These are phyloP conservation scores for Thera britannica DNA, from an alignment of 2,888 invertebrate genomes.

Conservation along the genomic window DNA sequence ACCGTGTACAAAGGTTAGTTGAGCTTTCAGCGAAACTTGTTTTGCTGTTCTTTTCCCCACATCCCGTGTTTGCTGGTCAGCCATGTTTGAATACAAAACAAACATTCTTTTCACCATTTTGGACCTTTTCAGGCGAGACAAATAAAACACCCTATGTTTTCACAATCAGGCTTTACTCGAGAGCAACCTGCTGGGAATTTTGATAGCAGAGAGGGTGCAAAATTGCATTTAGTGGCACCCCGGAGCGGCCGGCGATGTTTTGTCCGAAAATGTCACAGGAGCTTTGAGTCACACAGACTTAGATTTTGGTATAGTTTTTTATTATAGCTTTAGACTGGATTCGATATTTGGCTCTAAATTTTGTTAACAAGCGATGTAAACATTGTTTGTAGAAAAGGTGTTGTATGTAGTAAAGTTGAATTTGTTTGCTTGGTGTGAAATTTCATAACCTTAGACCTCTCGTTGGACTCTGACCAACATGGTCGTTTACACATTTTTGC, in stretches of 20 bases:
- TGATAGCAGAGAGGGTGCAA: conserved; percentile 70
- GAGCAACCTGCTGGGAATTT: conserved; percentile 73
- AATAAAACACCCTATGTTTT: conserved; percentile 51
- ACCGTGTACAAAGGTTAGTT: not conserved
- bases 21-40: no score
- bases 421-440: no score
- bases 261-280: conserved; percentile 9
- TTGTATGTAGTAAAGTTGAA: no score
- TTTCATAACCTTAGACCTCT: no score
- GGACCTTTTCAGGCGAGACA: not conserved
- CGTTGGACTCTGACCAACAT: no score
- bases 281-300: conserved; percentile 2
- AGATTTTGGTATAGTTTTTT: not conserved
- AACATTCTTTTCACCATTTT: not conserved
- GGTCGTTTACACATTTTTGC: no score
- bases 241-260: conserved; percentile 11
- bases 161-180: conserved; percentile 52
- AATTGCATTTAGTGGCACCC: conserved; percentile 68
- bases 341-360: not conserved
- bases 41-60: not conserved
- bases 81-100: conserved; percentile 6
- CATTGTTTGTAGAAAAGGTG: no score
- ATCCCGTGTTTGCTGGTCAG: not conserved
- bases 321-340: not conserved
- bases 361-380: no score